Percentiles rank a stretch among this genome's conserved stretches.
These are phyloP conservation scores for Neodon shergylaensis DNA, from an alignment of 2,113 vertebrate species.

Conservation along the genomic window DNA sequence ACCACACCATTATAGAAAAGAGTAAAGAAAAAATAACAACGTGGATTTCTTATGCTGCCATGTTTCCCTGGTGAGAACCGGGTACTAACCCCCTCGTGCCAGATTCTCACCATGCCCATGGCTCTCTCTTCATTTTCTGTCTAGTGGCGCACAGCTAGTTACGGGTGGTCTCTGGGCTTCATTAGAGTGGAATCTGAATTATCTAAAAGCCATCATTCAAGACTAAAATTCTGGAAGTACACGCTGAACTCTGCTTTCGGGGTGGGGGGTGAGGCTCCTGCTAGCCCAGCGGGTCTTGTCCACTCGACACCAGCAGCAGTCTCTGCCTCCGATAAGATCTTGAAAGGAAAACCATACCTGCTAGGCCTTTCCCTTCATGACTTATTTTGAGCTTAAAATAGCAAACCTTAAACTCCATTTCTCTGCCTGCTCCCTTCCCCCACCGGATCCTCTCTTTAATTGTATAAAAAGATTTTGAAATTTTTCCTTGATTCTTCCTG, in stretches of 20 bases:
- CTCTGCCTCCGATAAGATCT: conserved; percentile 50
- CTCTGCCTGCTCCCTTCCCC: conserved; percentile 24
- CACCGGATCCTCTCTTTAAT: conserved; percentile 54
- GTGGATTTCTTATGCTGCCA: background rate
- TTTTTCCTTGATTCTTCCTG: conserved; percentile 78
- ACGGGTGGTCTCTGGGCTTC: conserved; percentile 38
- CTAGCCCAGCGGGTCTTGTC: background rate
- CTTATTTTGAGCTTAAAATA: conserved; percentile 71
- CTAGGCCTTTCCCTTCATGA: conserved; percentile 64
- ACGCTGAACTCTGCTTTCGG: background rate
- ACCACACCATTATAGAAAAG: background rate
- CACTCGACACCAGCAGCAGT: background rate
- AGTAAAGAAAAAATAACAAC: background rate
- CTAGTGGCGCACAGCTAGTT: background rate
- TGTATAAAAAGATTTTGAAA: conserved; percentile 78
- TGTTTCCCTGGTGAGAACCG: background rate
- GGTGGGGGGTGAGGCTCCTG: background rate
- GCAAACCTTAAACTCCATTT: conserved; percentile 69
- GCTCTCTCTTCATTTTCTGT: conserved; percentile 7
- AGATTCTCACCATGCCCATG: background rate
- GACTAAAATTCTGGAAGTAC: conserved; percentile 46
- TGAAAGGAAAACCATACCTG: conserved; percentile 64
- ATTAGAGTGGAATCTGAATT: conserved; percentile 55
- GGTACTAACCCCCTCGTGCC: background rate
- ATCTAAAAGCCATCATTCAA: conserved; percentile 63